Evolutionary conservation across 2,797 vertebrate species (phyloP), one percentile per base, ranked within the genome.

Genomic region (Lepilemur septentrionalis): DNA sequence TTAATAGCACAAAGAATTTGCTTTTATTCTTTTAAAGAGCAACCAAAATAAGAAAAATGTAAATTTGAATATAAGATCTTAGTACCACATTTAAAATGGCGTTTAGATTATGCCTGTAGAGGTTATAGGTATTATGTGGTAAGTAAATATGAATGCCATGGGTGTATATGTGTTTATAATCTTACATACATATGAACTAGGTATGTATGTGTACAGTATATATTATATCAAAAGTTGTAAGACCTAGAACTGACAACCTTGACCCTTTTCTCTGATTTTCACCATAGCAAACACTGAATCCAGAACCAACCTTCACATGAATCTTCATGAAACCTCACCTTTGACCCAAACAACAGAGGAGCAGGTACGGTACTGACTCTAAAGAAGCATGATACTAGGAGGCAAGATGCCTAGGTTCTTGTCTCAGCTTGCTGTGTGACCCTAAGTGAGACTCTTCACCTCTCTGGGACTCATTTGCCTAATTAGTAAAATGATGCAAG

Each of bases 261-360:
- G 22, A 91, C 78, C 38, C 11, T 93, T 95, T 95, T 89, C 14
- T 97, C 57, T 98, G 81, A 88, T 72, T 97, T 97, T 97, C 84
- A 69, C n/a, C 90, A n/a, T 4, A 98, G 98, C 20, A 81, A 70
- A 95, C 41, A 93, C 81, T 65, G 48, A 97, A 97, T 92, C n/a
- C 2, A 1, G 52, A 97, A 73, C 3, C 7, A 35, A 2, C 63
- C 88, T 95, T 97, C 93, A 91, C 52, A 84, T 69, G 87, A 80
- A 93, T 57, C 96, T 80, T 83, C 25, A 76, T 12, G 89, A 97
- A 97, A 89, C 35, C n/a, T 78, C 83, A 41, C 46, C 75, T 96
- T 82, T 81, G 57, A 97, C 38, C 75, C 84, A 91, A 96, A 73
- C 96, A 88, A 86, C 69, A 2, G 95, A 78, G 91, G 96, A 90